Evolutionary conservation across 2,113 vertebrate genomes (phyloP).

Genomic region (Podocnemis expansa): DNA sequence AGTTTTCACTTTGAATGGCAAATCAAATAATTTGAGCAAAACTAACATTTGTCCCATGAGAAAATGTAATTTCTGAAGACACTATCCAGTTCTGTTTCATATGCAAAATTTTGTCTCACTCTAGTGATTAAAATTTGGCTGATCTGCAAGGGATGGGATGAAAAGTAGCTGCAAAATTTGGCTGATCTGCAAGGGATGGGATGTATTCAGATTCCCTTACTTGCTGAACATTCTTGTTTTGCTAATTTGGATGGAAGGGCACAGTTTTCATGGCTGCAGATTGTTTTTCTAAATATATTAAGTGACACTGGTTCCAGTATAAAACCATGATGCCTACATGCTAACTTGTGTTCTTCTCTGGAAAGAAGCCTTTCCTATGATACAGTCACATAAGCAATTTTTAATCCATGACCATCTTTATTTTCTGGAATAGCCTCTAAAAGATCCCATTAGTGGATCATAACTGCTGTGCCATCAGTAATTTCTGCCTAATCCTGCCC

Average conservation of each 20-base stretch:
- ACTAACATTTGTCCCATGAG: background rate
- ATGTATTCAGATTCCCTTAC: background rate
- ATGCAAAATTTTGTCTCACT: background rate
- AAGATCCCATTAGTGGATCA: background rate
- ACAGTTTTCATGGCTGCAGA: background rate
- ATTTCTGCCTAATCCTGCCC: conserved; percentile 36
- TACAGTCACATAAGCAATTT: background rate
- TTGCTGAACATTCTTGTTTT: background rate
- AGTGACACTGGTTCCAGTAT: background rate
- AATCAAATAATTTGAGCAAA: background rate
- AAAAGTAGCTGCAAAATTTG: too few species aligned
- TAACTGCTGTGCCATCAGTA: too few species aligned
- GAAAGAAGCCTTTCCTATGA: background rate
- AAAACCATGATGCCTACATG: background rate
- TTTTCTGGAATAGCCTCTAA: conserved; percentile 16
- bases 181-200: background rate
- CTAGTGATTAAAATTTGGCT: background rate
- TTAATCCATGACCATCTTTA: conserved; percentile 15
- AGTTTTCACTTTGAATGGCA: background rate
- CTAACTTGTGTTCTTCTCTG: background rate
- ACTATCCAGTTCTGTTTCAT: background rate
- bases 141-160: background rate
- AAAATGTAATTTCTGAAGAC: background rate
- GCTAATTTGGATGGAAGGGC: too few species aligned
- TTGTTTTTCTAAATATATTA: background rate